Percentiles rank a stretch among this genome's conserved stretches.
Conservation (phyloP, 2,888 invertebrate genomes). For the Eilema sororculum region DNA sequence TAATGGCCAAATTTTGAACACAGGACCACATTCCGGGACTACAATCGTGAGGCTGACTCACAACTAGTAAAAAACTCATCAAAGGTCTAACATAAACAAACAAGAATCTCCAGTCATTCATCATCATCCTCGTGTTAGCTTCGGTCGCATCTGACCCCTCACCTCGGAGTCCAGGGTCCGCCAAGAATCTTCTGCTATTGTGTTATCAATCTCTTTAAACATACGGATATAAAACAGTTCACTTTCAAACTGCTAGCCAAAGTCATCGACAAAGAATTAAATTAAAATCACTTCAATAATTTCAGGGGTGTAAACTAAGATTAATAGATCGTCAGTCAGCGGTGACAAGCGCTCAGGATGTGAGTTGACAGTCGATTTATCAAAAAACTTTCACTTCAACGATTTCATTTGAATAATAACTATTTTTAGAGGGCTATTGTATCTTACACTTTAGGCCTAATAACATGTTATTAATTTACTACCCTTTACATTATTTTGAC, state of each 20-base stretch:
- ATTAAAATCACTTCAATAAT: slow-evolving; percentile 19
- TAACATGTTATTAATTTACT: too few species aligned
- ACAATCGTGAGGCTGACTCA: too few species aligned
- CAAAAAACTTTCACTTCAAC: slow-evolving; percentile 18
- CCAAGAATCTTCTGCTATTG: too few species aligned
- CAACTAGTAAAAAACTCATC: too few species aligned
- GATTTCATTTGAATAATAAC: slow-evolving; percentile 12
- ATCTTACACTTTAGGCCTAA: neutral
- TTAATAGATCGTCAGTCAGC: slow-evolving; percentile 20
- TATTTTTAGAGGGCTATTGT: neutral
- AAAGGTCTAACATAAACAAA: too few species aligned
- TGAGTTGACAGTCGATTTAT: slow-evolving; percentile 23
- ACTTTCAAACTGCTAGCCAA: neutral
- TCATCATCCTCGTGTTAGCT: too few species aligned
- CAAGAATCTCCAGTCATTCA: too few species aligned
- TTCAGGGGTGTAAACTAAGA: slow-evolving; percentile 19
- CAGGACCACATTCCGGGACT: too few species aligned
- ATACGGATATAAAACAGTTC: neutral
- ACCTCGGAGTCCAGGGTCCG: too few species aligned
- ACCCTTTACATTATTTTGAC: too few species aligned
- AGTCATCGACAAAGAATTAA: slow-evolving; percentile 5
- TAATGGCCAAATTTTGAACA: too few species aligned
- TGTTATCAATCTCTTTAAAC: neutral
- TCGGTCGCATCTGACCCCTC: too few species aligned
- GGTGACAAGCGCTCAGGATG: slow-evolving; percentile 20